Evolutionary conservation across 2,113 vertebrate genomes (phyloP).

Genomic region (Epinephelus moara): DNA sequence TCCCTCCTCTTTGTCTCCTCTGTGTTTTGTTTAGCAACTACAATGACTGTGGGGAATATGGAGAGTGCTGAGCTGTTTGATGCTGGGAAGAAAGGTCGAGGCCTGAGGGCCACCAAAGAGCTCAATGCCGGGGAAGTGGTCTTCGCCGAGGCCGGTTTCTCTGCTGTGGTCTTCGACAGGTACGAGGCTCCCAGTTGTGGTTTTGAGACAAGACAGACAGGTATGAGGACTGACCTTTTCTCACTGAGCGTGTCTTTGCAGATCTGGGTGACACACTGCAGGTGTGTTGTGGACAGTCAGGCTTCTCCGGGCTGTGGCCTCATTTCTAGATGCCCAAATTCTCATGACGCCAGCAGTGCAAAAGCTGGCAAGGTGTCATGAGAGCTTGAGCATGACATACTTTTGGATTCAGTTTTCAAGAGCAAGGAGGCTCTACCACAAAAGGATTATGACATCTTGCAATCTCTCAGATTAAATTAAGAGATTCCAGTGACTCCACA

Average conservation of each 20-base stretch:
- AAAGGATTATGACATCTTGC: background rate
- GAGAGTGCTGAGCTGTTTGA: conserved; percentile 91
- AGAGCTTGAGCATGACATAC: conserved; percentile 39
- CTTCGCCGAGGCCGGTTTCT: conserved; percentile 92
- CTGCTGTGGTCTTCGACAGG: conserved; percentile 97
- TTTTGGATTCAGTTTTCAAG: conserved; percentile 31
- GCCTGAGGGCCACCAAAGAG: conserved; percentile 90
- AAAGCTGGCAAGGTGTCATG: conserved; percentile 38
- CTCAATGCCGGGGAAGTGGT: conserved; percentile 90
- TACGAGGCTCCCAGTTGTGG: conserved; percentile 75
- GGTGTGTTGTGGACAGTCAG: conserved; percentile 2
- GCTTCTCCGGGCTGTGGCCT: conserved; percentile 19
- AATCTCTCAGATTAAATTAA: background rate
- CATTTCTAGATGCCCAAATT: background rate
- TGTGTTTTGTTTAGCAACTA: conserved; percentile 23
- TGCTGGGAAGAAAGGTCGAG: conserved; percentile 90
- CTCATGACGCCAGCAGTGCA: conserved; percentile 44
- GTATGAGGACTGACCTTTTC: background rate
- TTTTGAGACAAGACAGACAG: background rate
- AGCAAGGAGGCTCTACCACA: background rate
- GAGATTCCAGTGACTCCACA: background rate
- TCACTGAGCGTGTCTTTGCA: conserved; percentile 39
- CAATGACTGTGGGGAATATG: conserved; percentile 88
- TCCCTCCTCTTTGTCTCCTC: conserved; percentile 25
- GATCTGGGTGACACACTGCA: background rate